Evolutionary conservation across 2,888 invertebrate species (phyloP), one percentile per base, ranked within the genome.

Genomic region (Cinara cedri): DNA sequence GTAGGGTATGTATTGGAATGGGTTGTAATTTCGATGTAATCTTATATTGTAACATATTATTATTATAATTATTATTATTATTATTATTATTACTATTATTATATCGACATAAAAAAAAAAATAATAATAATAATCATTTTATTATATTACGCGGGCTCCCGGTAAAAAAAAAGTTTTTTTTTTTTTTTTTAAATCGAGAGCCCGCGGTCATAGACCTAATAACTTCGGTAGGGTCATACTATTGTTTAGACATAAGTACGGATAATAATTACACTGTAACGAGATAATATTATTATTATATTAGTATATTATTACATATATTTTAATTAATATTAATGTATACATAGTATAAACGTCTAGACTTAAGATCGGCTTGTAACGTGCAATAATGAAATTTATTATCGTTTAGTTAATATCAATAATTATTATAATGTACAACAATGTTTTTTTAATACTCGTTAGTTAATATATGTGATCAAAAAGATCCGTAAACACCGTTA

Each of bases 381-480:
- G 78, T 78, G 78, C 78, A 78, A 78, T 78, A 70, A 78, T 51
- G 57, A 26, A 26, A 42, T 55, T 66, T 65, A 66, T 76, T 57
- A 76, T 57, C 57, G 46, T 78, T 70, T 65, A 74, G 54, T 74
- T 65, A 44, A 19, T 21, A 51, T 34, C 34, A 34, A 34, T 34
- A 34, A 34, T 34, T 51, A 51, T 72, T 55, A 49, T 74, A 65
- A n/a, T 42, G n/a, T n/a, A n/a, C n/a, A n/a, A n/a, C n/a, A 54
- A 74, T 74, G 54, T 74, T 74, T 46, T 46, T 60, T 55, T 21
- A 44, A 21, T 13, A 26, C 34, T 78, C 26, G 51, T 78, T 68
- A 78, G 76, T 66, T 57, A 66, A 78, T 78, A 21, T 72, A 72
- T 49, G 55, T 74, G 11, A 76, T 70, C 60, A 78, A 72, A 78